Conservation (phyloP, 2,113 vertebrate genomes). For the Telmatochromis brichardi region DNA sequence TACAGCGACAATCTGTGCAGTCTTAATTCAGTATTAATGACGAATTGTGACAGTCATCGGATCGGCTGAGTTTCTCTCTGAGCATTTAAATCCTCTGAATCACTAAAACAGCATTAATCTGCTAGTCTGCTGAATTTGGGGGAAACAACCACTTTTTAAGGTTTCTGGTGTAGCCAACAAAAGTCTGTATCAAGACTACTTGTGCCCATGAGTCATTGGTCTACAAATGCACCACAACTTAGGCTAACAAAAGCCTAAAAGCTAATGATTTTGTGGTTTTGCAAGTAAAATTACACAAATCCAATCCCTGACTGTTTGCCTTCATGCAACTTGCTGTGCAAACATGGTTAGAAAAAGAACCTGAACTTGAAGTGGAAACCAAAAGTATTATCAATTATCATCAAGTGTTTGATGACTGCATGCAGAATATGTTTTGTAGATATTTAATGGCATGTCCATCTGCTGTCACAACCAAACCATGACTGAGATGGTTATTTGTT, state of each 20-base stretch:
- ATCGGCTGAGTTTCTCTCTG: not conserved
- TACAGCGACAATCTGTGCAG: not conserved
- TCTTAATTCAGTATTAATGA: not conserved
- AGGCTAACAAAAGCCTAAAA: not conserved
- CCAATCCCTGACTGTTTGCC: not conserved
- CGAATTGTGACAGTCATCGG: not conserved
- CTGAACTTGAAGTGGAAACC: not conserved
- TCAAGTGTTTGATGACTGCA: not conserved
- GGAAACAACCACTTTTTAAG: not conserved
- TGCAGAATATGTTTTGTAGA: not conserved
- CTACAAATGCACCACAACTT: not conserved
- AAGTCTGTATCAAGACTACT: not conserved
- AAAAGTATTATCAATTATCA: not conserved
- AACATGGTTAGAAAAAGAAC: not conserved
- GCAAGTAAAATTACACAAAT: not conserved
- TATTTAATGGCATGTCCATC: not conserved
- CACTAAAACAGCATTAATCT: not conserved
- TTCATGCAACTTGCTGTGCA: not conserved
- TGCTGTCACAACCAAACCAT: not conserved
- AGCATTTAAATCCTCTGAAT: not conserved
- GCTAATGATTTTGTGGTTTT: not conserved
- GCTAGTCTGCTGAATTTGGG: not conserved
- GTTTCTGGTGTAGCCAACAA: not conserved
- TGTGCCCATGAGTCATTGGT: not conserved
- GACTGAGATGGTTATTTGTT: not conserved